These are phyloP conservation scores for Tethea ocularis DNA, from an alignment of 2,888 invertebrate genomes.

Conservation along the genomic window DNA sequence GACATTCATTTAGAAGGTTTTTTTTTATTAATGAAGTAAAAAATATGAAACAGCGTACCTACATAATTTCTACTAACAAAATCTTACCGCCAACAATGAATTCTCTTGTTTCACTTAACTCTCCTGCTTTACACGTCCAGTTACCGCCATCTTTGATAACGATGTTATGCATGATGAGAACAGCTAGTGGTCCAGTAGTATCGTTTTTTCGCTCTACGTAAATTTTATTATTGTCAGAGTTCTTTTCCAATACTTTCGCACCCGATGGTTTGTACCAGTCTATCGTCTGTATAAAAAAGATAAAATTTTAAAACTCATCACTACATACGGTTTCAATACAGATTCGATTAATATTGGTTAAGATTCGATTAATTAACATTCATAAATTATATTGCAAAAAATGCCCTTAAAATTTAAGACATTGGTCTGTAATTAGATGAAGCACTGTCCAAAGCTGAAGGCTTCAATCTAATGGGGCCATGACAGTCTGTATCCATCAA, in stretches of 20 bases:
- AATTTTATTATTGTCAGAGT: constrained; percentile 56
- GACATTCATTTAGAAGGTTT: too few species aligned
- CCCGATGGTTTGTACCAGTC: constrained; percentile 64
- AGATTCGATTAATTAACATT: too few species aligned
- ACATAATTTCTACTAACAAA: not conserved
- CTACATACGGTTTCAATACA: too few species aligned
- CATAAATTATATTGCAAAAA: too few species aligned
- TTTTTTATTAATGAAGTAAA: too few species aligned
- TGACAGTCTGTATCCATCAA: too few species aligned
- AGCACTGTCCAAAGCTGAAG: too few species aligned
- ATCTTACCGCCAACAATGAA: constrained; percentile 68
- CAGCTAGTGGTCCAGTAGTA: constrained; percentile 38
- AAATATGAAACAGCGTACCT: too few species aligned
- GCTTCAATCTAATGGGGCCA: too few species aligned
- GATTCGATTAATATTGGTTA: too few species aligned
- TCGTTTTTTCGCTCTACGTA: constrained; percentile 55
- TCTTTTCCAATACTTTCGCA: constrained; percentile 50
- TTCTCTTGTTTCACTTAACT: constrained; percentile 57
- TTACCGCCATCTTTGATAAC: constrained; percentile 65
- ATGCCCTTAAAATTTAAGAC: too few species aligned
- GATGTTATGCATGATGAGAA: constrained; percentile 62
- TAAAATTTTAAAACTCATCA: constrained; percentile 4
- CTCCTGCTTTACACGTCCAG: constrained; percentile 74
- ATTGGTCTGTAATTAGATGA: too few species aligned
- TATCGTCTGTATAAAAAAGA: constrained; percentile 54